These are phyloP conservation scores for Macrochelys suwanniensis DNA, from an alignment of 2,797 vertebrate species.

Conservation along the genomic window DNA sequence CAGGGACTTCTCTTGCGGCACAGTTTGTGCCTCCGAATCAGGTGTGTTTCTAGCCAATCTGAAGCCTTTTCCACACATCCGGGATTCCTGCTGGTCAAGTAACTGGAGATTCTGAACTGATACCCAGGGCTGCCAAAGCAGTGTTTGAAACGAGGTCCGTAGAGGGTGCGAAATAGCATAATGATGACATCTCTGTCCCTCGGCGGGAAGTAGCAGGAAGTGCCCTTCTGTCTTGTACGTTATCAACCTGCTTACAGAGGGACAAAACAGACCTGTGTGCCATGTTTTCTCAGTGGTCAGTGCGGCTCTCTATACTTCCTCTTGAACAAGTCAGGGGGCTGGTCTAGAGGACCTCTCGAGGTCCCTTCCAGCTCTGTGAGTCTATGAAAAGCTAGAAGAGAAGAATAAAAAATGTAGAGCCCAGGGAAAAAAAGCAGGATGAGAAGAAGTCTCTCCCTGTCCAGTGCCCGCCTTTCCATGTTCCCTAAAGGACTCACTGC, in stretches of 20 bases:
- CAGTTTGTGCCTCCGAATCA: rapidly evolving
- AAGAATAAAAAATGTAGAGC: neutral
- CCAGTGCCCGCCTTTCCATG: neutral
- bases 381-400: neutral
- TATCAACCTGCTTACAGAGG: neutral
- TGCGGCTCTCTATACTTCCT: neutral
- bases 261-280: neutral
- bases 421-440: neutral
- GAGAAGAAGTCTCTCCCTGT: neutral
- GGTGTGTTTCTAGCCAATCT: neutral
- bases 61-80: neutral
- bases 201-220: neutral
- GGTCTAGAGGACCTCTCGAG: too few relatives aligned
- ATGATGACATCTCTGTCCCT: neutral
- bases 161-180: neutral
- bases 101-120: rapidly evolving
- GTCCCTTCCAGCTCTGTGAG: too few relatives aligned
- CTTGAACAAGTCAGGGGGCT: neutral
- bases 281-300: neutral
- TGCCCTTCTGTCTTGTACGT: neutral
- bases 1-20: rapidly evolving
- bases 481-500: neutral
- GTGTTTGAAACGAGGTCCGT: neutral
- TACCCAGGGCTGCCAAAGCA: neutral
- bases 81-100: neutral